Percentiles rank a stretch among this genome's conserved stretches.
Conservation (phyloP, 2,113 vertebrate genomes). For the Trochalopteron elliotii region DNA sequence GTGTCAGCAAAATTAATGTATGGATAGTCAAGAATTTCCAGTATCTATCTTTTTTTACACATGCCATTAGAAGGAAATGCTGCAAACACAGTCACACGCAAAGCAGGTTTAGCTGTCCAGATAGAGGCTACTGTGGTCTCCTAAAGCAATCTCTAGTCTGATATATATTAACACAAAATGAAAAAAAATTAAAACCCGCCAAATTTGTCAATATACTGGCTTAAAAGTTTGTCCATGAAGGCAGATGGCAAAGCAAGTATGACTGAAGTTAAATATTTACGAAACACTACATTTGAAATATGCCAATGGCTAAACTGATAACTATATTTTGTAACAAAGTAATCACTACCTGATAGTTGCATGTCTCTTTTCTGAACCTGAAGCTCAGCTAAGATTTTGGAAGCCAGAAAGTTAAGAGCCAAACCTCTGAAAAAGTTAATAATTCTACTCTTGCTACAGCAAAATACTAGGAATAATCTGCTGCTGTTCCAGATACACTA, state of each 20-base stretch:
- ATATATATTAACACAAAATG: neutral
- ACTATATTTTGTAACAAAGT: neutral
- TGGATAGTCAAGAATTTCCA: neutral
- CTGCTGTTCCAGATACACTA: fast-evolving
- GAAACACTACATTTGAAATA: neutral
- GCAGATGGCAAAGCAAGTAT: neutral
- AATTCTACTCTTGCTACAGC: neutral
- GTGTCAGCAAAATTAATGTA: neutral
- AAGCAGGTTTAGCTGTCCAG: neutral
- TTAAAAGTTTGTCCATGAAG: neutral
- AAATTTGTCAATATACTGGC: neutral
- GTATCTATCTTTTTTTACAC: neutral
- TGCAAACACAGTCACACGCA: neutral
- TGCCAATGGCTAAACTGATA: neutral
- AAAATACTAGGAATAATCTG: neutral
- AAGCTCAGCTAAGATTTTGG: neutral
- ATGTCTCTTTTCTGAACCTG: neutral
- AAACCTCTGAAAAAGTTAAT: neutral
- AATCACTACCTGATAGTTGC: neutral
- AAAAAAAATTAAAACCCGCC: neutral
- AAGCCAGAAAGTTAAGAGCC: neutral
- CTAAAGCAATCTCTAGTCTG: neutral
- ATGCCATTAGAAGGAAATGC: neutral
- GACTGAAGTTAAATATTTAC: neutral
- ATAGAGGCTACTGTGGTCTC: neutral